Evolutionary conservation across 2,113 vertebrate species (phyloP).

Genomic region (Hemichromis elongatus): DNA sequence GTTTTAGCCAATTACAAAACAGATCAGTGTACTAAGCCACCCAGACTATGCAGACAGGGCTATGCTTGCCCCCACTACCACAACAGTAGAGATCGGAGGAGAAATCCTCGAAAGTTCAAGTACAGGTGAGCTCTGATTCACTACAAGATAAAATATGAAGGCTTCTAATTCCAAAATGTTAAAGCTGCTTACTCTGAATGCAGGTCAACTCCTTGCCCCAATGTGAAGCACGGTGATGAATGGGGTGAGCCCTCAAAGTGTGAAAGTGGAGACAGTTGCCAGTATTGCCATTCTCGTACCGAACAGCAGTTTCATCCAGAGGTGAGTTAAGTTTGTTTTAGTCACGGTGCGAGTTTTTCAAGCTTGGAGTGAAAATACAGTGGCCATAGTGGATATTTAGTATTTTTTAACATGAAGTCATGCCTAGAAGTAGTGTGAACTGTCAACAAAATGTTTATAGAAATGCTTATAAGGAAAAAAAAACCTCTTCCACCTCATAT

Average conservation of each 20-base stretch:
- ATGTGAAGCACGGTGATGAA: slow-evolving; percentile 88
- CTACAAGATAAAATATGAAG: not conserved
- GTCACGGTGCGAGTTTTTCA: accelerated
- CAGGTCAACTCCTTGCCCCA: slow-evolving; percentile 90
- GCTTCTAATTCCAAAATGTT: not conserved
- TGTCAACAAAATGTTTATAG: not conserved
- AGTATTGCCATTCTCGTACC: slow-evolving; percentile 90
- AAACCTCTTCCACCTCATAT: accelerated
- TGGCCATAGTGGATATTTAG: not conserved
- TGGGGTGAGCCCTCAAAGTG: slow-evolving; percentile 92
- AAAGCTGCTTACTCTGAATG: not conserved
- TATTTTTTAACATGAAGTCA: not conserved
- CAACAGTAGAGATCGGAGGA: slow-evolving; percentile 85
- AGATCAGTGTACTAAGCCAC: slow-evolving; percentile 88
- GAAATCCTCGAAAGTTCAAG: slow-evolving; percentile 86
- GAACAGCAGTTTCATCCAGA: slow-evolving; percentile 94
- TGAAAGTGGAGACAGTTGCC: slow-evolving; percentile 84
- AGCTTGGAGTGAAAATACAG: not conserved
- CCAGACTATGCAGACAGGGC: slow-evolving; percentile 89
- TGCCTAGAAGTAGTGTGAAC: not conserved
- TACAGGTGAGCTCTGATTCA: slow-evolving; percentile 75
- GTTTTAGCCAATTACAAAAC: slow-evolving; percentile 93
- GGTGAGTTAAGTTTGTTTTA: slow-evolving; percentile 62
- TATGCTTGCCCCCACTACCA: slow-evolving; percentile 92
- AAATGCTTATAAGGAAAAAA: accelerated